phyloP scores from a whole-genome alignment of 2,888 invertebrate genomes.

The Ophioninae sp. region DNA sequence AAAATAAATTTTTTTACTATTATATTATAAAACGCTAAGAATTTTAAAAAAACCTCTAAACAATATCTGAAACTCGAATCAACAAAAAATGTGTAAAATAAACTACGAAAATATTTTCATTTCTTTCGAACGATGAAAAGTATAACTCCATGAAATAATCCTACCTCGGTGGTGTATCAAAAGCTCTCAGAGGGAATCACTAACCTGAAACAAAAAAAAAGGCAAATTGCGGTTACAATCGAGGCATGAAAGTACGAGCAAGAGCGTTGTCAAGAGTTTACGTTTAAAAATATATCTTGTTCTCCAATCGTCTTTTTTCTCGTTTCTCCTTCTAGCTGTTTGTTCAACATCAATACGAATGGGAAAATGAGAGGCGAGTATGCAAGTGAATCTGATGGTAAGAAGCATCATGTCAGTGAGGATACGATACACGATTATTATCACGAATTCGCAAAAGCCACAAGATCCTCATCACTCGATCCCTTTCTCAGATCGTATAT shows the following conservation, averaged over 20 bases:
- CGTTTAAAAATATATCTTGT: background rate
- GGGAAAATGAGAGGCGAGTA: constrained; percentile 21
- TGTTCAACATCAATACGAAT: constrained; percentile 21
- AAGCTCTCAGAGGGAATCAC: constrained; percentile 30
- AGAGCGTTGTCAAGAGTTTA: background rate
- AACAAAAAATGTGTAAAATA: too few species aligned
- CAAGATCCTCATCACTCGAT: constrained; percentile 38
- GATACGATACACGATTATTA: constrained; percentile 46
- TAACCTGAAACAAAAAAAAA: constrained; percentile 51
- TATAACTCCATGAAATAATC: background rate
- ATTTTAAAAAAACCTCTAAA: too few species aligned
- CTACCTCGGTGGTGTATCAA: background rate
- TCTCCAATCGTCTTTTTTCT: background rate
- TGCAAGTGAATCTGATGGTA: constrained; percentile 30
- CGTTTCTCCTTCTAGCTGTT: background rate
- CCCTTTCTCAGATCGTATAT: constrained; percentile 20
- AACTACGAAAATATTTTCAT: too few species aligned
- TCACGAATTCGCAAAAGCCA: constrained; percentile 40
- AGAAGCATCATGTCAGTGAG: constrained; percentile 37
- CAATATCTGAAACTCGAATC: too few species aligned
- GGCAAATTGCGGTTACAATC: constrained; percentile 29
- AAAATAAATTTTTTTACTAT: too few species aligned
- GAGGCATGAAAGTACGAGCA: background rate
- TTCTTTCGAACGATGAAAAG: background rate
- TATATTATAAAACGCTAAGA: too few species aligned